Percentiles rank a stretch among this genome's conserved stretches.
Evolutionary conservation across 2,113 vertebrate genomes (phyloP).

Genomic region (Himantopus leucocephalus): DNA sequence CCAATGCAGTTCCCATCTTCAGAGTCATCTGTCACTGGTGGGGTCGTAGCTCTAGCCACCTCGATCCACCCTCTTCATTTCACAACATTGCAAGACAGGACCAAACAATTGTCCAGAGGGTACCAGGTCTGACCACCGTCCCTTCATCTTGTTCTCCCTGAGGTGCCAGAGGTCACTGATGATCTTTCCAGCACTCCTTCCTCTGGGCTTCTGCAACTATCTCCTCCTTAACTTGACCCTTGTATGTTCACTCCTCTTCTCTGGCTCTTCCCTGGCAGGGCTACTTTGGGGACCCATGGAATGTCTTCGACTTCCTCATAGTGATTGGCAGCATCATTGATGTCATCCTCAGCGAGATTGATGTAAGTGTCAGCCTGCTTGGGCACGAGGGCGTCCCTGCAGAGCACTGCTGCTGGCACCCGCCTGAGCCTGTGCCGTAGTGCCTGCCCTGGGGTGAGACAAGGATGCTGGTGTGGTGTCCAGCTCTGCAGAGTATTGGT

Average conservation of each 20-base stretch:
- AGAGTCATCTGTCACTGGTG: background rate
- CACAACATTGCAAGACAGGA: background rate
- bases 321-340: constrained; percentile 96
- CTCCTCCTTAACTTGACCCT: background rate
- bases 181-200: background rate
- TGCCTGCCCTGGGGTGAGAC: rapidly evolving
- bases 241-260: background rate
- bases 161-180: background rate
- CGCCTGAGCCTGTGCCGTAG: background rate
- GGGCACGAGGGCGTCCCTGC: rapidly evolving
- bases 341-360: constrained; percentile 95
- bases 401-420: background rate
- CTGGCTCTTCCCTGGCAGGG: constrained; percentile 74
- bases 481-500: background rate
- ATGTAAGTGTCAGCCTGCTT: constrained; percentile 78
- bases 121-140: background rate
- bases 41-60: background rate
- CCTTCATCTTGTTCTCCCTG: background rate
- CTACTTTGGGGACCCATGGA: constrained; percentile 99
- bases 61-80: background rate
- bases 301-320: constrained; percentile 97
- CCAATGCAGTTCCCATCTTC: background rate
- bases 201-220: background rate
- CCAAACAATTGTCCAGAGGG: background rate
- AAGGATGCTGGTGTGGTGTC: background rate